Evolutionary conservation across 2,797 vertebrate species (phyloP).

Genomic region (Anguilla marmorata): DNA sequence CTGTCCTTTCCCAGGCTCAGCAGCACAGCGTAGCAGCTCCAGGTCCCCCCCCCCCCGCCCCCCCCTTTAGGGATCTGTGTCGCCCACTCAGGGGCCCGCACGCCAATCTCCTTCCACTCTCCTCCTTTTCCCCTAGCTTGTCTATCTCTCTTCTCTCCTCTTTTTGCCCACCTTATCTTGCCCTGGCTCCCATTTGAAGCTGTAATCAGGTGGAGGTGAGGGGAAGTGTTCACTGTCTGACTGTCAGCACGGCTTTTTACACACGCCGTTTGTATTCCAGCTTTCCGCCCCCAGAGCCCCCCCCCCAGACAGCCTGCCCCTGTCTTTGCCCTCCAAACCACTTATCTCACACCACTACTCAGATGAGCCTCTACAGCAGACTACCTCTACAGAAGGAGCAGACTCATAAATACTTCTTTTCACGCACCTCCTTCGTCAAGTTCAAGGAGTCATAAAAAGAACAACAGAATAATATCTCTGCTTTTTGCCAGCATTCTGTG

Average conservation of each 20-base stretch:
- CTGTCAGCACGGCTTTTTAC: conserved; percentile 72
- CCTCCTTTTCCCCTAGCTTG: background rate
- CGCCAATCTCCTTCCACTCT: background rate
- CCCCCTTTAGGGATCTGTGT: conserved; percentile 19
- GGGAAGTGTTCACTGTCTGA: conserved; percentile 63
- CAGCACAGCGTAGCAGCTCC: conserved; percentile 1
- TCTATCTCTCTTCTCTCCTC: conserved; percentile 17
- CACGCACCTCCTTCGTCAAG: background rate
- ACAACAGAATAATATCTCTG: background rate
- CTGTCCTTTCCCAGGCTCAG: conserved; percentile 10
- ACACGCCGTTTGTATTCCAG: conserved; percentile 27
- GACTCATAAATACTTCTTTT: background rate
- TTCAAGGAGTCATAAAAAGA: background rate
- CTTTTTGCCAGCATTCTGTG: background rate
- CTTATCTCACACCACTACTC: background rate
- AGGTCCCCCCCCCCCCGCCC: background rate
- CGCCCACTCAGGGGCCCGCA: background rate
- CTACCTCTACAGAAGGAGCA: background rate
- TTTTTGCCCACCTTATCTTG: conserved; percentile 26
- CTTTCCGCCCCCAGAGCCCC: background rate
- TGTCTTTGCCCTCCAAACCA: background rate
- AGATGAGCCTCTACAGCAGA: background rate
- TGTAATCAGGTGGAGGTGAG: conserved; percentile 32
- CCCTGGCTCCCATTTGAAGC: conserved; percentile 18
- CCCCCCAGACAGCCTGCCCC: background rate